A percentile compares a stretch with the other conserved stretches of the same genome.
These are phyloP conservation scores for Ecliptopera silaceata DNA, from an alignment of 2,888 invertebrate genomes.

Conservation along the genomic window DNA sequence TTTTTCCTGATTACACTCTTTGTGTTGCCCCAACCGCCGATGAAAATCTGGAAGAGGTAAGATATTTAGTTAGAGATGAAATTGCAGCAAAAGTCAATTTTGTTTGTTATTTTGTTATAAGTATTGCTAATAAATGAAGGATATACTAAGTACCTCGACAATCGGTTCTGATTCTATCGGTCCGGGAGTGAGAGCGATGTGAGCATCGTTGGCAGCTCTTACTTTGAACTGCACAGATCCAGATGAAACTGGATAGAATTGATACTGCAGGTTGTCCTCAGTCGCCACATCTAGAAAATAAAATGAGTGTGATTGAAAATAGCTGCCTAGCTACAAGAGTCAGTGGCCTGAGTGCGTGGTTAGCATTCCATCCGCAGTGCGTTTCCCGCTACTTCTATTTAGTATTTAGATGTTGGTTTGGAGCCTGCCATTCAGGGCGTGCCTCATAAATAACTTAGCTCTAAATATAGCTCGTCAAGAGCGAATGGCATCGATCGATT, in stretches of 20 bases:
- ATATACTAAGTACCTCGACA: slow-evolving; percentile 88
- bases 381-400: slow-evolving; percentile 47
- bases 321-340: slow-evolving; percentile 30
- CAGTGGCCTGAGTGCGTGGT: slow-evolving; percentile 35
- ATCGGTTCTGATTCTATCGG: slow-evolving; percentile 89
- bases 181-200: slow-evolving; percentile 89
- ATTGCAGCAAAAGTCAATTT: too few relatives aligned
- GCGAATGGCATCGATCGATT: slow-evolving; percentile 36
- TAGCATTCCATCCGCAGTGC: slow-evolving; percentile 42
- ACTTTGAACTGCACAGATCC: slow-evolving; percentile 91
- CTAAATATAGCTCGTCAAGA: slow-evolving; percentile 62
- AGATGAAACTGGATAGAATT: slow-evolving; percentile 88
- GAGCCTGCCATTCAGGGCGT: slow-evolving; percentile 50
- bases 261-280: slow-evolving; percentile 91
- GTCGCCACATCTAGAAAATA: slow-evolving; percentile 88
- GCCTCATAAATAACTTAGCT: slow-evolving; percentile 39
- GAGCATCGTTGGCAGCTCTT: slow-evolving; percentile 91
- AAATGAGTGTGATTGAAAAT: slow-evolving; percentile 28
- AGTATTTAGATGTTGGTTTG: slow-evolving; percentile 39
- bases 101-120: too few relatives aligned
- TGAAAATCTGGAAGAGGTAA: slow-evolving; percentile 83
- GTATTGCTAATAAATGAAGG: too few relatives aligned
- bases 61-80: not conserved
- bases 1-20: slow-evolving; percentile 93
- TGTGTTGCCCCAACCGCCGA: slow-evolving; percentile 94